Evolutionary conservation across 2,888 invertebrate species (phyloP), one percentile per base, ranked within the genome.

Genomic region (Tiphia femorata): DNA sequence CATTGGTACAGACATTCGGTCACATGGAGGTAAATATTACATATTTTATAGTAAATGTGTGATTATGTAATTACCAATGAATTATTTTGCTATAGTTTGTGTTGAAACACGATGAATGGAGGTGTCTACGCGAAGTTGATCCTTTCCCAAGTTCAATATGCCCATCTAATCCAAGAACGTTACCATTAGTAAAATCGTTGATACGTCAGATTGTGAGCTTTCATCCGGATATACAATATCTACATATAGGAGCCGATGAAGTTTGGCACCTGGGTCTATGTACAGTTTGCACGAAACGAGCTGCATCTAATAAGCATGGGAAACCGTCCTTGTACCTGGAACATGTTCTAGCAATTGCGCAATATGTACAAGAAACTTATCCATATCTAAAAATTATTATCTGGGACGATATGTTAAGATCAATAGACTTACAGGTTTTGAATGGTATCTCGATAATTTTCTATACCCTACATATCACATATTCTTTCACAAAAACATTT

Each of bases 341-440:
- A 54, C 92, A 94, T 77, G 86, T 93, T 5, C 84, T 85, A 51
- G 85, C 87, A 23, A 84, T 91, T n/a, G 87, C 88, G 0, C 83
- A 86, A 61, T 89, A 85, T 62, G 80, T 91, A 14, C 88, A 88
- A 72, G 87, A 86, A 49, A 86, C 85, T 29, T 87, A 91, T 73
- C 92, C 91, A 0, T 81, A 85, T 49, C 77, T 91, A 23, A 87
- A 85, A 59, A 85, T 91, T 3, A 89, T 95, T 8, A 91, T 95
- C 83, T 95, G 95, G 95, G 95, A 95, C 76, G 95, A 95, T 76
- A 95, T 95, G 94, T 83, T 95, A 52, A 85, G 95, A 67, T 83
- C 86, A 10, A 87, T 89, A 41, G 85, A 85, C 56, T 72, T 84
- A 43, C 84, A 86, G 50, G 81, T 86, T 62, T 83, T 91, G 62